phyloP scores from a whole-genome alignment of 2,797 vertebrate genomes.

The Adelosebastes latens region DNA sequence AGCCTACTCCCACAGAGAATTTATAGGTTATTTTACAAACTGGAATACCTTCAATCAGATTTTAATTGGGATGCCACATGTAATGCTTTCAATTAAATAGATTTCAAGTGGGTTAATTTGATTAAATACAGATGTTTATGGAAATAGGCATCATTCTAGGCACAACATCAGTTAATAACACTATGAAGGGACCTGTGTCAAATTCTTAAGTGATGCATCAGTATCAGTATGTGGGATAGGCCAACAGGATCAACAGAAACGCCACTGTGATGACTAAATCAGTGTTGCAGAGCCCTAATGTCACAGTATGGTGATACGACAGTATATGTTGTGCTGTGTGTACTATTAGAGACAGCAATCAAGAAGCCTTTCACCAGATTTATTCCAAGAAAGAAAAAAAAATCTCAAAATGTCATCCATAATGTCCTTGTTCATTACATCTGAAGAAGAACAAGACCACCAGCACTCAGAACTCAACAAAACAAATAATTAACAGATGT shows the following conservation, averaged over 20 bases:
- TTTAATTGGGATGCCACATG: neutral
- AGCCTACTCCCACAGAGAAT: neutral
- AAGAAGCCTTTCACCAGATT: slow-evolving; percentile 75
- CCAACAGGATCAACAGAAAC: slow-evolving; percentile 10
- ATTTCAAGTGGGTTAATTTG: neutral
- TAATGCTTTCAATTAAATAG: neutral
- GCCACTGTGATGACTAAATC: slow-evolving; percentile 12
- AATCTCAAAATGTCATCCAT: slow-evolving; percentile 57
- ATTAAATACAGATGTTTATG: neutral
- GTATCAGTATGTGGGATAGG: slow-evolving; percentile 2
- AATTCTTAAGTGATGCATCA: neutral
- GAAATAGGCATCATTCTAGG: neutral
- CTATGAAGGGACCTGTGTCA: neutral
- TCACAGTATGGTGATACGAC: neutral
- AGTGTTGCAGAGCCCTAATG: neutral
- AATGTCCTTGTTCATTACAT: slow-evolving; percentile 63
- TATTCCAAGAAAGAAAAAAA: slow-evolving; percentile 80
- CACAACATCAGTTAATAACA: neutral
- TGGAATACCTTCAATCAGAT: neutral
- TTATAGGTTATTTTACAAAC: neutral
- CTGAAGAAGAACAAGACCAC: slow-evolving; percentile 66
- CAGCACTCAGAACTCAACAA: slow-evolving; percentile 60
- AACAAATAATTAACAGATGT: slow-evolving; percentile 58
- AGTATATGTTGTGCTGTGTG: neutral
- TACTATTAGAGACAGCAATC: slow-evolving; percentile 28